Percentiles rank a stretch among this genome's conserved stretches.
These are phyloP conservation scores for Drosophila miranda DNA, from an alignment of 1,140 invertebrate genomes.

Conservation along the genomic window DNA sequence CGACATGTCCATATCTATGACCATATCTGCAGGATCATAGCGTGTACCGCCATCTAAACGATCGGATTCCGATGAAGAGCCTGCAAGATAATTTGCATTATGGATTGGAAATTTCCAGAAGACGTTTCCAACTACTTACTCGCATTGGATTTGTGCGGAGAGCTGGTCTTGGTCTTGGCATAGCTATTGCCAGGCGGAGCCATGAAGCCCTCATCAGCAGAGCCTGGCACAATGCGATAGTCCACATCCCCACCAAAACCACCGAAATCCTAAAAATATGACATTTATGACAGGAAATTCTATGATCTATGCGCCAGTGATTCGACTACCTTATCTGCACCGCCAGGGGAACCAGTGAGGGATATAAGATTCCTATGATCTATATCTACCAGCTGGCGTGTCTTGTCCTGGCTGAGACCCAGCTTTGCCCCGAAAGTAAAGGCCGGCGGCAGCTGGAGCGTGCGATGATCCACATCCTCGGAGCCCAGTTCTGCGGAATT, in stretches of 20 bases:
- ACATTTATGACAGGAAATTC: neutral
- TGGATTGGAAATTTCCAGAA: neutral
- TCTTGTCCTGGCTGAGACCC: conserved; percentile 71
- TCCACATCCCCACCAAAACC: conserved; percentile 56
- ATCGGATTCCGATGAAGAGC: conserved; percentile 72
- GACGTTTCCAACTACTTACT: conserved; percentile 36
- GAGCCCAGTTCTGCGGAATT: conserved; percentile 76
- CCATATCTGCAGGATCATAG: conserved; percentile 84
- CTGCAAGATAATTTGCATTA: conserved; percentile 16
- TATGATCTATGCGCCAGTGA: too few relatives aligned
- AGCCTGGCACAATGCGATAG: conserved; percentile 51
- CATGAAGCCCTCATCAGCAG: conserved; percentile 56
- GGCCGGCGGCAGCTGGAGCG: conserved; percentile 66
- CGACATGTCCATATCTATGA: conserved; percentile 89
- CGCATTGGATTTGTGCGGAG: conserved; percentile 82
- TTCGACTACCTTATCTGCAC: conserved; percentile 74
- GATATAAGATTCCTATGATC: conserved; percentile 93
- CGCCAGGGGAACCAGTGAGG: conserved; percentile 88
- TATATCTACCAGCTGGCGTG: conserved; percentile 85
- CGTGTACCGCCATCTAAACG: conserved; percentile 70
- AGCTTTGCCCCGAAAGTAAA: conserved; percentile 68
- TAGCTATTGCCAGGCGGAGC: conserved; percentile 58
- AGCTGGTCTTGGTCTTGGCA: conserved; percentile 51
- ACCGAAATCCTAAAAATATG: conserved; percentile 49
- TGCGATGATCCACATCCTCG: conserved; percentile 85